Base-by-base conservation (phyloP, 2,797 vertebrate species). In the Coilia nasus region DNA sequence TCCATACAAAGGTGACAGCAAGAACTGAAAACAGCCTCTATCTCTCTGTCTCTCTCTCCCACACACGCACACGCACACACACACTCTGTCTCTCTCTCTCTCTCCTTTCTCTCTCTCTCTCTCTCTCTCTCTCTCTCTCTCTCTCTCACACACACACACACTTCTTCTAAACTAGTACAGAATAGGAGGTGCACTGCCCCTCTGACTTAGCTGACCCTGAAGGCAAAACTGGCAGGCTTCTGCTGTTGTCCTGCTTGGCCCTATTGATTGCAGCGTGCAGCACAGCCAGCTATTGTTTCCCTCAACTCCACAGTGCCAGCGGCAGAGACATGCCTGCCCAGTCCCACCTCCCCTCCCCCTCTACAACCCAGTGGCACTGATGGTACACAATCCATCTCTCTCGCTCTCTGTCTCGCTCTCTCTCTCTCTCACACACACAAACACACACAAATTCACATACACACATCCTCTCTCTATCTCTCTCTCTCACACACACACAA, bases 231-330 rank as follows among this genome's bases (percentile, higher is more conserved):
- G 25, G 25, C 64, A 67, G 64, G 25, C 64, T 67, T 15, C 25
- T 67, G 64, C 64, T 28, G 25, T 67, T 67, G 64, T 28, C 15
- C 25, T 31, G 3, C 25, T 23, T 31, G 64, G 64, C 5, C 31
- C 25, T 71, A 71, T 71, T 71, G 28, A 71, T 71, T 31, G 64
- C 64, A 71, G 17, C 31, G 28, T 71, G 64, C 64, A 71, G 64
- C 64, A 71, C 64, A 71, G 64, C 25, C 64, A 71, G 25, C 28
- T 28, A 71, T 71, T 71, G 64, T 71, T 35, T 35, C 64, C 15
- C 25, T 28, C 28, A 0, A 31, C 25, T 14, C 64, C 1, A 15
- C 6, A 28, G 64, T 71, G 64, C 64, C 64, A 31, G 28, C 64
- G 5, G 35, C 35, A 71, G 64, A 67, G 25, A 23, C 9, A 28